phyloP scores from a whole-genome alignment of 2,888 invertebrate species.

The Chrysina gloriosa region DNA sequence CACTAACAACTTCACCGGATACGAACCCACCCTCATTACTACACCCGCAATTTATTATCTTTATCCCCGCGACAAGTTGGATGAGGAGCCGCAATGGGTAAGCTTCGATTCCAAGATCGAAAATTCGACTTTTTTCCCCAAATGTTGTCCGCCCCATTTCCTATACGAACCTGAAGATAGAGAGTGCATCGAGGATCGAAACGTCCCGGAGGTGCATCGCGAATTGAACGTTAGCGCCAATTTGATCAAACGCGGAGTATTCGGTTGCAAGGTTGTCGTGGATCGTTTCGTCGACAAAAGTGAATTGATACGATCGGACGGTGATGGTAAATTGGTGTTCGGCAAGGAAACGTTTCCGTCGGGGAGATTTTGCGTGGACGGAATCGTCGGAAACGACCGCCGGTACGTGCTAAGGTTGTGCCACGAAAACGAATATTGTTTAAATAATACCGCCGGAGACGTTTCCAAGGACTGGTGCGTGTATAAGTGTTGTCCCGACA shows the following conservation, averaged over 20 bases:
- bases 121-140: background rate
- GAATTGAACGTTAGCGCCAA: background rate
- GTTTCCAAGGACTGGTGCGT: slow-evolving; percentile 12
- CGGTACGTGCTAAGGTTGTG: slow-evolving; percentile 1
- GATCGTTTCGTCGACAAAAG: slow-evolving; percentile 1
- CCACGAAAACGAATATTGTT: slow-evolving; percentile 12
- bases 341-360: background rate
- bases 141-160: background rate
- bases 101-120: background rate
- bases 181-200: background rate
- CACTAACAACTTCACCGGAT: background rate
- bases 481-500: slow-evolving; percentile 9
- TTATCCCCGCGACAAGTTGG: background rate
- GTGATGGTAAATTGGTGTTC: background rate
- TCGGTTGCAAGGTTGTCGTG: background rate
- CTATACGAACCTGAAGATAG: background rate
- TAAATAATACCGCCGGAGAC: background rate
- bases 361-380: background rate
- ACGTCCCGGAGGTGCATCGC: background rate
- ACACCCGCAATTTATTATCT: background rate
- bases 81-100: background rate
- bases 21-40: background rate
- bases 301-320: background rate
- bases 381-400: background rate
- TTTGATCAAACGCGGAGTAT: background rate